A percentile compares a stretch with the other conserved stretches of the same genome.
Conservation (phyloP, 2,888 invertebrate genomes). For the Baccha elongata region DNA sequence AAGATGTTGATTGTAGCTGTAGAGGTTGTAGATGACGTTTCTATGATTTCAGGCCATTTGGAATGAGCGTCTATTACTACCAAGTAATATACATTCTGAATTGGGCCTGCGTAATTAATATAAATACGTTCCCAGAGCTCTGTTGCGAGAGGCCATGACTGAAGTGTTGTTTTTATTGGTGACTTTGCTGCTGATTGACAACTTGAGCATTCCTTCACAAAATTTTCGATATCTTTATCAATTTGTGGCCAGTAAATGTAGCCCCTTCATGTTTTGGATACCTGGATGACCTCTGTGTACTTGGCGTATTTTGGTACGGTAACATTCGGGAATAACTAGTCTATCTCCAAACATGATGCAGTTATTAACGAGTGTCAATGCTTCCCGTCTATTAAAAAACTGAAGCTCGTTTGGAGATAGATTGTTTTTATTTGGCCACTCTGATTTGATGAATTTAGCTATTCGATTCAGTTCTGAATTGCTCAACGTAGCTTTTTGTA, state of each 20-base stretch:
- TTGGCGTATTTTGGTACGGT: neutral
- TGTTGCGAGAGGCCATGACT: neutral
- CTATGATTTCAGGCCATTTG: constrained; percentile 78
- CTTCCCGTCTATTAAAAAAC: neutral
- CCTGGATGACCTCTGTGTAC: too few species aligned
- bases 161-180: neutral
- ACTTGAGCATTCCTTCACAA: too few species aligned
- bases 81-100: constrained; percentile 72
- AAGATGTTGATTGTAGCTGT: constrained; percentile 27
- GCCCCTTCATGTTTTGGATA: constrained; percentile 75
- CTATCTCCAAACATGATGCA: constrained; percentile 16
- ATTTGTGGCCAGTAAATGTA: too few species aligned
- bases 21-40: constrained; percentile 11
- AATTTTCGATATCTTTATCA: too few species aligned
- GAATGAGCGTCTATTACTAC: constrained; percentile 80
- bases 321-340: neutral
- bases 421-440: constrained; percentile 17
- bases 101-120: neutral
- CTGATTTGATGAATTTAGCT: neutral
- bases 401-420: neutral
- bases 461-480: neutral
- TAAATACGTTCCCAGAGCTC: neutral
- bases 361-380: neutral
- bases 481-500: neutral
- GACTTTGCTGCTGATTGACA: neutral